These are phyloP conservation scores for Rhopalosiphum padi DNA, from an alignment of 1,140 invertebrate species.

Conservation along the genomic window DNA sequence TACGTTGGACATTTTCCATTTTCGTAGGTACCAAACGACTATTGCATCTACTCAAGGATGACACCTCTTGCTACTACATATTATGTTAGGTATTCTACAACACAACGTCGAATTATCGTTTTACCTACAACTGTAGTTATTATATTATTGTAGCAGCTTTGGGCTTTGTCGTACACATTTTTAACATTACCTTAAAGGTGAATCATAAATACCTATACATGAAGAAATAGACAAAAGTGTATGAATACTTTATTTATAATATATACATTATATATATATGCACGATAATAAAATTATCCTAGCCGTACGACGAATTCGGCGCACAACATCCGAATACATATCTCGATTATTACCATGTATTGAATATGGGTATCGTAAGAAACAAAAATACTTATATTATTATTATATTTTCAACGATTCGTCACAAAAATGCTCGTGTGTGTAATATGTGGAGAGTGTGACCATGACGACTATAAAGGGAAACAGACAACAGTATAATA, in stretches of 20 bases:
- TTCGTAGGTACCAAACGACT: background rate
- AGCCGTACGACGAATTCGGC: background rate
- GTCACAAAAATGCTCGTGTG: background rate
- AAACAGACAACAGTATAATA: background rate
- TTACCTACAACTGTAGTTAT: background rate
- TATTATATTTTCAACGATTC: background rate
- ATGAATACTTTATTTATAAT: too few species aligned
- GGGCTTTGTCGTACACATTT: background rate
- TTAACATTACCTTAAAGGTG: background rate
- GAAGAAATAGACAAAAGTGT: background rate
- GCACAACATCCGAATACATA: background rate
- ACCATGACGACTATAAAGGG: background rate
- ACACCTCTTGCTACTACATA: background rate
- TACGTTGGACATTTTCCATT: background rate
- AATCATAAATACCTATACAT: background rate
- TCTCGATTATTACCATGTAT: too few species aligned
- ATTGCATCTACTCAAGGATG: background rate
- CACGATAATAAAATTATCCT: too few species aligned
- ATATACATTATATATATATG: too few species aligned
- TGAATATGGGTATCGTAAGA: background rate
- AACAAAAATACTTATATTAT: background rate
- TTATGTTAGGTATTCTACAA: background rate
- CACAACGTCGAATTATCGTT: background rate
- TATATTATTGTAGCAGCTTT: background rate
- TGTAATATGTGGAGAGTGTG: background rate